phyloP scores from a whole-genome alignment of 2,888 invertebrate genomes.

The Diplazon laetatorius region DNA sequence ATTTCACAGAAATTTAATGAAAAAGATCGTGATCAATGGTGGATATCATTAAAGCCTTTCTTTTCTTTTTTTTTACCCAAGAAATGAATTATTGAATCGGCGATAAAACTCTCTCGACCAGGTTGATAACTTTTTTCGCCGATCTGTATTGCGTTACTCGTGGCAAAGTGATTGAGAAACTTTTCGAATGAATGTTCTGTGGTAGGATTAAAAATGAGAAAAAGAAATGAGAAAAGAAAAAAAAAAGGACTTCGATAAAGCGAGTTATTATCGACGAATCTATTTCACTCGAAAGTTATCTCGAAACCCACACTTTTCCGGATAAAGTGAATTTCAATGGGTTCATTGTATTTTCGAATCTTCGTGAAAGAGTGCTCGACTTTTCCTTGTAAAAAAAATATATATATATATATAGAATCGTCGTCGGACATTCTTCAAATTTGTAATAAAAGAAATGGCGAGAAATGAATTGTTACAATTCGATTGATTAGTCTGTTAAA shows the following conservation, averaged over 20 bases:
- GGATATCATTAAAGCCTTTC: too few species aligned
- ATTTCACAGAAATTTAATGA: background rate
- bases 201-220: constrained; percentile 5
- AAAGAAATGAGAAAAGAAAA: constrained; percentile 14
- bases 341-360: too few species aligned
- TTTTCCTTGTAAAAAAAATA: background rate
- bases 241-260: background rate
- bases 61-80: constrained; percentile 4
- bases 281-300: too few species aligned
- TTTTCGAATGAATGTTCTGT: background rate
- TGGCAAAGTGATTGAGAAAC: background rate
- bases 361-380: background rate
- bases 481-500: too few species aligned
- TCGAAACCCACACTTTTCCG: too few species aligned
- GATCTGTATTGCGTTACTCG: constrained; percentile 1
- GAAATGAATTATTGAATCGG: background rate
- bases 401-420: background rate
- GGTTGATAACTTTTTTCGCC: background rate
- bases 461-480: too few species aligned
- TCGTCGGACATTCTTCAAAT: too few species aligned
- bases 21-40: background rate
- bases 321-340: too few species aligned
- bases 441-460: too few species aligned
- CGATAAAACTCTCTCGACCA: constrained; percentile 2
- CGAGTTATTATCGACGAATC: too few species aligned